A percentile compares a stretch with the other conserved stretches of the same genome.
Evolutionary conservation across 2,113 vertebrate genomes (phyloP).

Genomic region (Nycticryphes semicollaris): DNA sequence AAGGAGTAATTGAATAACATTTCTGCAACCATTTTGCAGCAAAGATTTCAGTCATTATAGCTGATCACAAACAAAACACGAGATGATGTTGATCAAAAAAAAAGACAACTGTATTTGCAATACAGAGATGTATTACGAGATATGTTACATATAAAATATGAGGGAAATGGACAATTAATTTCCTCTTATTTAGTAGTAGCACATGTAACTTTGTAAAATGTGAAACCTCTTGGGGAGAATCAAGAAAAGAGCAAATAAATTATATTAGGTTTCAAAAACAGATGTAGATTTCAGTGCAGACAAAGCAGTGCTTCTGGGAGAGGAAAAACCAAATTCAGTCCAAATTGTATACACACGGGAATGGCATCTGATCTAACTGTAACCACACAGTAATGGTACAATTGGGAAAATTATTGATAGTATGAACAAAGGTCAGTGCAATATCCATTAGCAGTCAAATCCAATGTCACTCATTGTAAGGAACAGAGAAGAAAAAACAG

Average conservation of each 20-base stretch:
- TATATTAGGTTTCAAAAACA: background rate
- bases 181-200: background rate
- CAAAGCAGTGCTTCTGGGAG: background rate
- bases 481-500: rapidly evolving
- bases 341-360: background rate
- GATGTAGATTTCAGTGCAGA: background rate
- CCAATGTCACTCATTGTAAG: background rate
- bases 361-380: background rate
- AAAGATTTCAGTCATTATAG: background rate
- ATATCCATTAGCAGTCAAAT: background rate
- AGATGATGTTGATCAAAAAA: background rate
- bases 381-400: background rate
- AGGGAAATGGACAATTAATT: background rate
- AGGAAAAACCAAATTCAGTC: background rate
- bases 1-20: background rate
- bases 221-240: background rate
- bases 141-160: background rate
- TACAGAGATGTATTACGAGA: background rate
- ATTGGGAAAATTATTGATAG: background rate
- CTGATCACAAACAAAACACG: background rate
- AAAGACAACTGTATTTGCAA: background rate
- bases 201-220: background rate
- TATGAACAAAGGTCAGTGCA: background rate
- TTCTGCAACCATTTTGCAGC: background rate
- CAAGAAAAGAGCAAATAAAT: background rate